Percentiles rank a stretch among this genome's conserved stretches.
Conservation (phyloP, 2,888 invertebrate species). For the Drosophila barbarae region DNA sequence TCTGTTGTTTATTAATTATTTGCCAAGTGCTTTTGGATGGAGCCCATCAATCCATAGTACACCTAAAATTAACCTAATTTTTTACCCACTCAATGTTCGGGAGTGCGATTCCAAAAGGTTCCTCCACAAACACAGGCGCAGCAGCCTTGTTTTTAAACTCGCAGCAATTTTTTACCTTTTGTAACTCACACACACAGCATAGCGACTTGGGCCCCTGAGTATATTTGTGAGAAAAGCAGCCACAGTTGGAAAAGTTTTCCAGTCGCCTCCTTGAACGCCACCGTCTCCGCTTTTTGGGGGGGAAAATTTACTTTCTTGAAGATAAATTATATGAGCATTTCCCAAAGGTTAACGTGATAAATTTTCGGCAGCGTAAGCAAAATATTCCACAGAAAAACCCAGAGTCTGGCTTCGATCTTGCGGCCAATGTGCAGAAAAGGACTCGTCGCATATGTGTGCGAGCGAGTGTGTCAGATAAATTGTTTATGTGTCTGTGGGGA, state of each 20-base stretch:
- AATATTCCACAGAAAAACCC: slow-evolving; percentile 53
- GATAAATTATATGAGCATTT: slow-evolving; percentile 76
- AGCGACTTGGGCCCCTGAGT: slow-evolving; percentile 56
- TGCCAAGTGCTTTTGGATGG: slow-evolving; percentile 69
- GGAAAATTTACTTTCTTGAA: slow-evolving; percentile 68
- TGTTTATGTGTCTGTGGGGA: slow-evolving; percentile 77
- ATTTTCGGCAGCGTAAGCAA: slow-evolving; percentile 73
- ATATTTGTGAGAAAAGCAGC: slow-evolving; percentile 59
- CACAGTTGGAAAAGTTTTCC: slow-evolving; percentile 53
- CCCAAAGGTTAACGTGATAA: slow-evolving; percentile 76
- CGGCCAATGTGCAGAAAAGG: slow-evolving; percentile 54
- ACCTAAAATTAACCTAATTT: slow-evolving; percentile 70
- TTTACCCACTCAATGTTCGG: slow-evolving; percentile 53
- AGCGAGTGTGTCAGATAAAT: slow-evolving; percentile 68
- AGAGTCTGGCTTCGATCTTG: slow-evolving; percentile 71
- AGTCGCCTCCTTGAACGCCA: slow-evolving; percentile 33
- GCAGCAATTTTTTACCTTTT: slow-evolving; percentile 59
- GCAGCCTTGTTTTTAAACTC: slow-evolving; percentile 54
- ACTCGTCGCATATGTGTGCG: slow-evolving; percentile 31
- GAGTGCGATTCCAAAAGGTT: slow-evolving; percentile 19
- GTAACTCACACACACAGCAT: slow-evolving; percentile 17
- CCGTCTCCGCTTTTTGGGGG: slow-evolving; percentile 35
- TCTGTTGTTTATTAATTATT: slow-evolving; percentile 66
- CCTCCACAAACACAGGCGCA: slow-evolving; percentile 16
- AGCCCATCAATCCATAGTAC: slow-evolving; percentile 62